Evolutionary conservation across 2,888 invertebrate genomes (phyloP), one percentile per base, ranked within the genome.

Genomic region (Papilio gigon): DNA sequence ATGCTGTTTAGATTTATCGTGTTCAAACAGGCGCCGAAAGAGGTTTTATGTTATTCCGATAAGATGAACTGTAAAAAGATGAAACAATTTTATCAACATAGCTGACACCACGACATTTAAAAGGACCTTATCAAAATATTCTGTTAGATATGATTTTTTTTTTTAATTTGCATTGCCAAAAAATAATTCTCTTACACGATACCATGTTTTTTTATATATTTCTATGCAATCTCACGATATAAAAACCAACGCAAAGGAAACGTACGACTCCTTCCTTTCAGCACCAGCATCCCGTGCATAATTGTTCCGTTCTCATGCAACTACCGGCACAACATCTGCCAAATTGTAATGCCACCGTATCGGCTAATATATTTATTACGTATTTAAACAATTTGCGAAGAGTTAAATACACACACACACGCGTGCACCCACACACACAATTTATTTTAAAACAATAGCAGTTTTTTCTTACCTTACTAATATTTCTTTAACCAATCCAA

Each of bases 241-340:
- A 53, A n/a, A 53, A 30, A 56, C 53, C 6, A 53, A 4, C 27
- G n/a, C n/a, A 56, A 56, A 56, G 17, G 53, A 56, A 30, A 56
- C 30, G 27, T 56, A 30, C 30, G 17, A 56, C 27, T 53, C n/a
- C 27, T 56, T 56, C n/a, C 53, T n/a, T 56, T 30, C 30, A 56
- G 11, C 53, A 56, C n/a, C 30, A 30, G 53, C 53, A 53, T 53
- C 53, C 53, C 30, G 53, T 56, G n/a, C 30, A 30, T 56, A 17
- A 56, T 56, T 56, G 30, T 56, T 30, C 53, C 53, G 30, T 30
- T 56, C 14, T n/a, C 53, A 56, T 30, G 22, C 53, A 56, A 56
- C n/a, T 56, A 30, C 53, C 47, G 47, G 53, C 8, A n/a, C 9
- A 56, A 56, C 53, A 56, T 56, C 53, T 56, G 53, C 53, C 17